A percentile compares a stretch with the other conserved stretches of the same genome.
Evolutionary conservation across 30 jellyfish, hydroid and myxozoan species (phyloP).

Genomic region (Aurelia aurita complex sp. Pacific): DNA sequence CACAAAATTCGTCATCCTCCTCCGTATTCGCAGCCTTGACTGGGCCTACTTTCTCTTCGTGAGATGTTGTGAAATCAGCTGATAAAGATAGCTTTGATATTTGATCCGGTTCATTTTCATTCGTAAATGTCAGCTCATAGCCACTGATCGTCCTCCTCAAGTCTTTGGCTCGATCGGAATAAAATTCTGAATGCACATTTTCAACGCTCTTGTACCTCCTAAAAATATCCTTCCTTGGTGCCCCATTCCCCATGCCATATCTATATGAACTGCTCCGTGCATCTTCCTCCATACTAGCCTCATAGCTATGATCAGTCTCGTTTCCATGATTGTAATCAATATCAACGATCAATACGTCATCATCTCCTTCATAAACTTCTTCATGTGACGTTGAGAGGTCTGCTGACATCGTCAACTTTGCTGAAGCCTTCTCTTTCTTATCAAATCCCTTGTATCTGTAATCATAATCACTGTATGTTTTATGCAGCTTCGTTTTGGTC

Average conservation of each 20-base stretch:
- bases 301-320: neutral
- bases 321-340: slow-evolving; percentile 20
- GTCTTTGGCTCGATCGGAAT: neutral
- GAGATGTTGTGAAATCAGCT: slow-evolving; percentile 26
- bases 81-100: slow-evolving; percentile 28
- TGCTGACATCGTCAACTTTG: slow-evolving; percentile 27
- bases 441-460: slow-evolving; percentile 21
- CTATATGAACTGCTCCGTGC: neutral
- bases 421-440: neutral
- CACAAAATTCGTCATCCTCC: slow-evolving; percentile 7
- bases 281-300: slow-evolving; percentile 8
- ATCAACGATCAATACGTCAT: slow-evolving; percentile 36
- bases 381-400: slow-evolving; percentile 41
- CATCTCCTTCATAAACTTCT: slow-evolving; percentile 31
- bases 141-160: slow-evolving; percentile 23
- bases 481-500: neutral
- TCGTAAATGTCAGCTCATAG: slow-evolving; percentile 36
- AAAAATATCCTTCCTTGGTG: neutral
- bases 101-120: slow-evolving; percentile 21
- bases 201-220: slow-evolving; percentile 29
- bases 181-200: neutral
- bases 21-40: neutral
- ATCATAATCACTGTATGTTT: slow-evolving; percentile 38
- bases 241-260: neutral
- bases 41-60: slow-evolving; percentile 16